Percentiles rank a stretch among this genome's conserved stretches.
These are phyloP conservation scores for Parnassius glacialis DNA, from an alignment of 2,888 invertebrate genomes.

Conservation along the genomic window DNA sequence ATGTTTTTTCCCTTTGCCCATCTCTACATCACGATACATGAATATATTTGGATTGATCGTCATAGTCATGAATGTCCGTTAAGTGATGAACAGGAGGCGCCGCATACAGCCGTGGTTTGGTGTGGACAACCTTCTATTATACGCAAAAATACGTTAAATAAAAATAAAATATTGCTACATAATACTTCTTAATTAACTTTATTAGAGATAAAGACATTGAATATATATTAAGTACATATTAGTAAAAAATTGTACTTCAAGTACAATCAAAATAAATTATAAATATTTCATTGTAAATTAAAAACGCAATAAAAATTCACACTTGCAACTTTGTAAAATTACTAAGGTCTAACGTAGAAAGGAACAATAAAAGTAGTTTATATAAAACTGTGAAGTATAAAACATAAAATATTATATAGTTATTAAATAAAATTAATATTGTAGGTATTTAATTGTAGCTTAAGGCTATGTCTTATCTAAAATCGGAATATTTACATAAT, in stretches of 20 bases:
- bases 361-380: conserved; percentile 25
- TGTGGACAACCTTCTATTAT: no score
- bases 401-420: conserved; percentile 10
- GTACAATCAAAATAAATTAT: conserved; percentile 35
- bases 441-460: conserved; percentile 9
- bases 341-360: conserved; percentile 14
- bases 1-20: no score
- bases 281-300: conserved; percentile 30
- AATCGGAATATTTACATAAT: conserved; percentile 25
- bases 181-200: conserved; percentile 26
- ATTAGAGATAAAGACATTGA: conserved; percentile 35
- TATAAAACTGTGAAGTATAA: conserved; percentile 9
- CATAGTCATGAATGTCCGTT: neutral
- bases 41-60: no score
- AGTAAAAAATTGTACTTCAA: conserved; percentile 39
- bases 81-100: neutral
- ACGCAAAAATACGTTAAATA: neutral
- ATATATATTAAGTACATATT: conserved; percentile 38
- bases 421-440: conserved; percentile 12
- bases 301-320: conserved; percentile 32
- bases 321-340: conserved; percentile 32
- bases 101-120: no score
- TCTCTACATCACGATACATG: no score
- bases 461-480: conserved; percentile 21
- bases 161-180: conserved; percentile 8